A percentile compares a stretch with the other conserved stretches of the same genome.
These are phyloP conservation scores for Dermolepida albohirtum DNA, from an alignment of 2,888 invertebrate species.

Conservation along the genomic window DNA sequence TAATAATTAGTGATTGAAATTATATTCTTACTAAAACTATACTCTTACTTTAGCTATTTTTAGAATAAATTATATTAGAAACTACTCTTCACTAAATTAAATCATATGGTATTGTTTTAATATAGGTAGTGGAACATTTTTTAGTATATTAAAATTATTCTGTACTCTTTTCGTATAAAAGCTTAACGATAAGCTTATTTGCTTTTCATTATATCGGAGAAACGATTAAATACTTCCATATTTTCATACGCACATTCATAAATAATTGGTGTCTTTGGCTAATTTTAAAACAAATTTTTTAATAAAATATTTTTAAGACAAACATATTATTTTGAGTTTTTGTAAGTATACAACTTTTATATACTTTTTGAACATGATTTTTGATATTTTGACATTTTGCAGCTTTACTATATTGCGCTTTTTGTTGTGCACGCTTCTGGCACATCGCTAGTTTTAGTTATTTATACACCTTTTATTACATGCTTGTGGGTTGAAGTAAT, in stretches of 20 bases:
- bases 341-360: slow-evolving; percentile 35
- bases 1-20: too few relatives aligned
- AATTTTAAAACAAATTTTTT: slow-evolving; percentile 15
- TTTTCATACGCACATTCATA: slow-evolving; percentile 36
- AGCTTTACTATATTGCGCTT: slow-evolving; percentile 21
- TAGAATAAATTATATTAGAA: not conserved
- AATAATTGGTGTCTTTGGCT: slow-evolving; percentile 44
- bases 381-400: slow-evolving; percentile 25
- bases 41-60: too few relatives aligned
- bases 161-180: slow-evolving; percentile 19
- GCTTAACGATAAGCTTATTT: not conserved
- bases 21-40: too few relatives aligned
- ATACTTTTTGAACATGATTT: slow-evolving; percentile 27
- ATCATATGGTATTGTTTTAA: too few relatives aligned
- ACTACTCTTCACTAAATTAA: not conserved
- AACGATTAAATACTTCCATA: not conserved
- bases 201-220: slow-evolving; percentile 20
- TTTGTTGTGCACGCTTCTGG: slow-evolving; percentile 18
- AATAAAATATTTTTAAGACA: slow-evolving; percentile 13
- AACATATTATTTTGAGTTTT: slow-evolving; percentile 26
- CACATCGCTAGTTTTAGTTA: slow-evolving; percentile 17
- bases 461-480: not conserved
- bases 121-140: too few relatives aligned
- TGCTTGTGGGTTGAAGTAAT: slow-evolving; percentile 6
- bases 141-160: slow-evolving; percentile 3